Evolutionary conservation across 1,140 invertebrate species (phyloP), one percentile per base, ranked within the genome.

Genomic region (Pentalonia nigronervosa): DNA sequence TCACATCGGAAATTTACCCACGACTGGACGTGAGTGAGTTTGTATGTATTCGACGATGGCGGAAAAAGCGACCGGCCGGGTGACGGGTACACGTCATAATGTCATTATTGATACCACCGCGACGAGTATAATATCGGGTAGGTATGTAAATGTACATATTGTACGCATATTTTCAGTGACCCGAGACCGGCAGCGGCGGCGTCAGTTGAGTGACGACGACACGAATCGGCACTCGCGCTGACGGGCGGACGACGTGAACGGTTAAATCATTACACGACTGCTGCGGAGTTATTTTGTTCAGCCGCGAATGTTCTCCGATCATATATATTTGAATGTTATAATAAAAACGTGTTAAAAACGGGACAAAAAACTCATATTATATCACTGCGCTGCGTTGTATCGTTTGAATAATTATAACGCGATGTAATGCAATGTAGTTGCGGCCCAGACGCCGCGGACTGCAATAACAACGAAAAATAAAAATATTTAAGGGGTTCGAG

Each of bases 171-270:
- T 76, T 67, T n/a, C 60, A n/a, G 60, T n/a, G n/a, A 48, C 47
- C 47, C 56, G 56, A 11, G 45, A 50, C n/a, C n/a, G 7, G 23
- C 56, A 20, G 25, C 21, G 21, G 50, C 4, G 50, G 50, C 30
- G n/a, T n/a, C n/a, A n/a, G n/a, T n/a, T 36, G 17, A 41, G 41
- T 20, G 45, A 8, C 25, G 41, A 34, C 25, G 30, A 91, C 90
- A 91, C 30, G 90, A 67, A 76, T 91, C 90, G 20, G 60, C 90
- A 91, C 90, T 91, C 60, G 41, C 4, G 11, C 7, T 14, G 30
- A 48, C 86, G 36, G 89, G 36, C 21, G 0, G 50, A 21, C 14
- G 36, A 11, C 30, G 17, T 47, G 60, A 91, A 34, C 7, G 23
- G 48, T 91, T 89, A 76, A 56, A 89, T 89, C 45, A 76, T 91